Percentiles rank a stretch among this genome's conserved stretches.
phyloP scores from a whole-genome alignment of 1,140 invertebrate genomes.

The Geopemphigus sp. region DNA sequence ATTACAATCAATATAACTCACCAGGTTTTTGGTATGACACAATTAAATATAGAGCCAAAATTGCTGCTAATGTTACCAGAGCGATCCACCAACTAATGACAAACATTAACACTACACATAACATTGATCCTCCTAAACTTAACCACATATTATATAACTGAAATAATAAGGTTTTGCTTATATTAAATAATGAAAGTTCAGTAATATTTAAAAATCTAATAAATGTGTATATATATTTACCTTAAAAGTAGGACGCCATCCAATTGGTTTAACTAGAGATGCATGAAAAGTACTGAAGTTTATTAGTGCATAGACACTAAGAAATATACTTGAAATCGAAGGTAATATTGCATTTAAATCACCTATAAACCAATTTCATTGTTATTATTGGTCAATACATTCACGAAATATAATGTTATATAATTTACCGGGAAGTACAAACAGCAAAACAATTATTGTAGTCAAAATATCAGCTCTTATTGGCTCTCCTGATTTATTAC shows the following conservation, averaged over 20 bases:
- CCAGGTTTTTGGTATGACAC: conserved; percentile 89
- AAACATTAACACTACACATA: conserved; percentile 93
- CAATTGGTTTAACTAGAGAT: conserved; percentile 76
- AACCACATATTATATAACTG: conserved; percentile 95
- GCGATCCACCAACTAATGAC: conserved; percentile 90
- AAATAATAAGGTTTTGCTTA: conserved; percentile 53
- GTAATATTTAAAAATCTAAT: too few species aligned
- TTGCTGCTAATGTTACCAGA: conserved; percentile 84
- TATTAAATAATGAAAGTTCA: not conserved
- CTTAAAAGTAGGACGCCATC: conserved; percentile 83
- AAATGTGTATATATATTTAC: conserved; percentile 59
- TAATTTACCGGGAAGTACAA: conserved; percentile 78
- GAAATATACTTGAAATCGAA: conserved; percentile 93
- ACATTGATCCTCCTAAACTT: conserved; percentile 79
- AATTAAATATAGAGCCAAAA: conserved; percentile 83
- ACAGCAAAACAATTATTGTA: conserved; percentile 82
- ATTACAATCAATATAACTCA: conserved; percentile 54
- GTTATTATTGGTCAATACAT: not conserved
- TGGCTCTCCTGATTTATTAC: conserved; percentile 64
- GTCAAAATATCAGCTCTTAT: conserved; percentile 89
- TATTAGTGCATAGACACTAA: conserved; percentile 92
- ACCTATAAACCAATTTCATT: conserved; percentile 60
- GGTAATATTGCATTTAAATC: conserved; percentile 88
- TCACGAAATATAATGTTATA: not conserved
- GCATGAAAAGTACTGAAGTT: conserved; percentile 96